Evolutionary conservation across 2,797 vertebrate species (phyloP).

Genomic region (Perodicticus potto): DNA sequence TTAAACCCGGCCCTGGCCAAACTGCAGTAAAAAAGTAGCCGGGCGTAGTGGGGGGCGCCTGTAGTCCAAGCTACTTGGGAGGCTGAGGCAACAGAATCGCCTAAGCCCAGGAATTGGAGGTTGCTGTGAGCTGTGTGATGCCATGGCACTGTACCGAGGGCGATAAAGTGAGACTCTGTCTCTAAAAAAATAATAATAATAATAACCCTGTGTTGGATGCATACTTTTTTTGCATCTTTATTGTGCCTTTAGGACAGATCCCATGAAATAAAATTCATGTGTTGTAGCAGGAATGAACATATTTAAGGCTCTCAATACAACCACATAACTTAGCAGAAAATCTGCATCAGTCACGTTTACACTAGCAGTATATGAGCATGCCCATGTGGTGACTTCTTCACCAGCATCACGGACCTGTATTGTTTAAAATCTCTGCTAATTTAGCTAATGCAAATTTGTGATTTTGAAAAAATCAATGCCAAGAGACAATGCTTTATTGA

Average conservation of each 20-base stretch:
- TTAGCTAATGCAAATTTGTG: neutral
- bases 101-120: no score
- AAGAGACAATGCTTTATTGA: neutral
- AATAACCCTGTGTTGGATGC: neutral
- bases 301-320: neutral
- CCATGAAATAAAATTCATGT: neutral
- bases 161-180: no score
- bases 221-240: conserved; percentile 36
- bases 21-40: no score
- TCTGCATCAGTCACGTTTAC: neutral
- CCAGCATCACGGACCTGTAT: neutral
- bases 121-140: no score
- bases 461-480: conserved; percentile 40
- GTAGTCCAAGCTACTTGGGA: no score
- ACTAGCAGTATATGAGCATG: neutral
- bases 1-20: no score
- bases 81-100: no score
- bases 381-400: neutral
- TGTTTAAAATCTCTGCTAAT: neutral
- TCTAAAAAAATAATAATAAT: no score
- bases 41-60: no score
- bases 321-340: neutral
- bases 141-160: no score
- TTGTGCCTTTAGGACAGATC: conserved; percentile 15
- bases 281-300: conserved; percentile 11